Evolutionary conservation across 2,888 invertebrate genomes (phyloP).

Genomic region (Notodromas monacha): DNA sequence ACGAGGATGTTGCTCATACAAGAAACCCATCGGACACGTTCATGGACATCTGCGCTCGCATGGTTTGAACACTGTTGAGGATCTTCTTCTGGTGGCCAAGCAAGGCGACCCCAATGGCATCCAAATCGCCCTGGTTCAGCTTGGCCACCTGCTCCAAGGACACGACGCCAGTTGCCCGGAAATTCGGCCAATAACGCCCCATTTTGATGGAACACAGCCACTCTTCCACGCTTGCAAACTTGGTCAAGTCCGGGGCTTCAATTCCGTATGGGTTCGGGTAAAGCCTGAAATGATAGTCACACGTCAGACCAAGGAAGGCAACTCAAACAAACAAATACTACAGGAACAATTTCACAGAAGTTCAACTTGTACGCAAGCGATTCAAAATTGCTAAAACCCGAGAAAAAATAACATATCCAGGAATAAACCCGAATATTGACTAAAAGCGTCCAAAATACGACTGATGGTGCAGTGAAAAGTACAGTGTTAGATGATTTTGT

Average conservation of each 20-base stretch:
- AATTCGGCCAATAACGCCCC: constrained; percentile 73
- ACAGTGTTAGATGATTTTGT: no score
- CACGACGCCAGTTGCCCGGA: constrained; percentile 54
- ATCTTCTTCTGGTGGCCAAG: constrained; percentile 95
- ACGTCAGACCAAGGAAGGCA: no score
- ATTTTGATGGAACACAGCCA: constrained; percentile 88
- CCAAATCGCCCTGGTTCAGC: constrained; percentile 70
- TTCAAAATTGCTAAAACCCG: no score
- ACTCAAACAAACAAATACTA: no score
- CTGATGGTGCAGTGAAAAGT: no score
- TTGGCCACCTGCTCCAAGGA: constrained; percentile 56
- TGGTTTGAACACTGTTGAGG: constrained; percentile 66
- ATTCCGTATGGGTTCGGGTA: constrained; percentile 37
- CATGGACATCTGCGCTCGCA: constrained; percentile 47
- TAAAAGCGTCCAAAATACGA: no score
- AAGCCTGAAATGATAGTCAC: no score
- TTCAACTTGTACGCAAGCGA: no score
- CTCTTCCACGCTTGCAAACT: constrained; percentile 55
- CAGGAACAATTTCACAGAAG: no score
- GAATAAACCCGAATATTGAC: no score
- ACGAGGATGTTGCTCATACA: no score
- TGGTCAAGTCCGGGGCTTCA: constrained; percentile 50
- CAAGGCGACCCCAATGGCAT: constrained; percentile 63
- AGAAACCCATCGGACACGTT: constrained; percentile 40
- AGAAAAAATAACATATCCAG: no score